Evolutionary conservation across 2,888 invertebrate genomes (phyloP).

Genomic region (Hirtodrosophila trivittata): DNA sequence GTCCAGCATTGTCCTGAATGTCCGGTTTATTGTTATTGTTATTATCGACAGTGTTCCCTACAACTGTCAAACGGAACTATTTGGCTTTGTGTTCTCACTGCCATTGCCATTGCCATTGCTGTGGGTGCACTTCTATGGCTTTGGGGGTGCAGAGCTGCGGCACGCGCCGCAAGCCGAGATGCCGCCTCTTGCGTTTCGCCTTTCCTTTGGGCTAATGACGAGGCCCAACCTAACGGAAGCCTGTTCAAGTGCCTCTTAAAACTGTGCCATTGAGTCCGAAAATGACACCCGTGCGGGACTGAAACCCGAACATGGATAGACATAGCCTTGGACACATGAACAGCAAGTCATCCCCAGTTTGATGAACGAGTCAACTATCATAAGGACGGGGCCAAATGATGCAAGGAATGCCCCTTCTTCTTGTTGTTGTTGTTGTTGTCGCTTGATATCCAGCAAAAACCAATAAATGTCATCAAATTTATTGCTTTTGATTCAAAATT

Average conservation of each 20-base stretch:
- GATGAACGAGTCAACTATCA: constrained; percentile 59
- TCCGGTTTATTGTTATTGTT: constrained; percentile 80
- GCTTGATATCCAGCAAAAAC: constrained; percentile 74
- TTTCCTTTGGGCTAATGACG: constrained; percentile 64
- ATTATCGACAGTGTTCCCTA: constrained; percentile 66
- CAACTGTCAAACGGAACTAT: constrained; percentile 75
- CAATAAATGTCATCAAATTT: constrained; percentile 84
- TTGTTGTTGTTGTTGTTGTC: constrained; percentile 29
- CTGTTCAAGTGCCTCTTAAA: constrained; percentile 68
- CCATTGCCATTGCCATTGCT: neutral
- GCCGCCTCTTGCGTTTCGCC: constrained; percentile 27
- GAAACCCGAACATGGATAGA: constrained; percentile 22
- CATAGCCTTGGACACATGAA: constrained; percentile 17
- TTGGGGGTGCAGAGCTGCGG: constrained; percentile 35
- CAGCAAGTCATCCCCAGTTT: constrained; percentile 18
- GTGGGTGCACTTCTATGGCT: constrained; percentile 68
- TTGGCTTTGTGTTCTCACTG: constrained; percentile 49
- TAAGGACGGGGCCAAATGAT: constrained; percentile 57
- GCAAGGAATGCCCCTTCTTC: constrained; percentile 56
- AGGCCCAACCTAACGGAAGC: constrained; percentile 62
- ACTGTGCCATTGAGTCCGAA: constrained; percentile 40
- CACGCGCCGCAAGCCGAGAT: constrained; percentile 61
- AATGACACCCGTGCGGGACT: constrained; percentile 50
- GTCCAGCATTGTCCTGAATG: constrained; percentile 47
- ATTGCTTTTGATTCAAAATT: constrained; percentile 80